These are phyloP conservation scores for Hyposoter dolosus DNA, from an alignment of 2,888 invertebrate genomes.

Conservation along the genomic window DNA sequence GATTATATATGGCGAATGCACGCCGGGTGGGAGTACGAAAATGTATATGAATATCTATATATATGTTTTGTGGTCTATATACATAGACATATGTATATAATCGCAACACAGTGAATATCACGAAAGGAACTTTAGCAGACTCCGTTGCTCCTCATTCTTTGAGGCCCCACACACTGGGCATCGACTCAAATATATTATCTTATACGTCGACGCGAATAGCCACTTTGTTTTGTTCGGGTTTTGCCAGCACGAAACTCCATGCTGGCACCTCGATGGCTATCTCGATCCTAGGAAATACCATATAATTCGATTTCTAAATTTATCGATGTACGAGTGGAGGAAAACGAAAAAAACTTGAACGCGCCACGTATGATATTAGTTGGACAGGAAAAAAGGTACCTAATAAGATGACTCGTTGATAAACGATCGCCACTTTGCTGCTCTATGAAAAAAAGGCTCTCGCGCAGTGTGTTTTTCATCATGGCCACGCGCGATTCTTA, in stretches of 20 bases:
- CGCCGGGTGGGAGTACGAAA: constrained; percentile 64
- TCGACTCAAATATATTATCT: constrained; percentile 77
- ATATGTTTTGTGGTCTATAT: constrained; percentile 9
- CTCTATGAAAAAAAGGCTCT: constrained; percentile 2
- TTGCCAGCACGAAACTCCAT: constrained; percentile 45
- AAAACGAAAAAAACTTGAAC: background rate
- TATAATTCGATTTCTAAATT: constrained; percentile 58
- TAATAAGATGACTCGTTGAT: constrained; percentile 24
- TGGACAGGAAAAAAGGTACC: background rate
- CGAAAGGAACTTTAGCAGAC: constrained; percentile 45
- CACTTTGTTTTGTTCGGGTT: constrained; percentile 75
- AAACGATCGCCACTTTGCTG: constrained; percentile 7
- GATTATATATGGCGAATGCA: constrained; percentile 69
- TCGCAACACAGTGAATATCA: constrained; percentile 33
- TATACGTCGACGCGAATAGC: constrained; percentile 75
- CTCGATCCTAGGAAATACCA: constrained; percentile 49
- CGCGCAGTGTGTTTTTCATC: background rate
- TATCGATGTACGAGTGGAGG: constrained; percentile 32
- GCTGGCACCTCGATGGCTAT: constrained; percentile 37
- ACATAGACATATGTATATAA: background rate
- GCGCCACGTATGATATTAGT: constrained; percentile 8
- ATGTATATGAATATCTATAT: constrained; percentile 35
- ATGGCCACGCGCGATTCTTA: constrained; percentile 7
- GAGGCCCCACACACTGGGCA: constrained; percentile 74
- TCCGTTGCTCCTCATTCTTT: constrained; percentile 76